Evolutionary conservation across 1,140 invertebrate genomes (phyloP), one percentile per base, ranked within the genome.

Genomic region (Drosophila persimilis): DNA sequence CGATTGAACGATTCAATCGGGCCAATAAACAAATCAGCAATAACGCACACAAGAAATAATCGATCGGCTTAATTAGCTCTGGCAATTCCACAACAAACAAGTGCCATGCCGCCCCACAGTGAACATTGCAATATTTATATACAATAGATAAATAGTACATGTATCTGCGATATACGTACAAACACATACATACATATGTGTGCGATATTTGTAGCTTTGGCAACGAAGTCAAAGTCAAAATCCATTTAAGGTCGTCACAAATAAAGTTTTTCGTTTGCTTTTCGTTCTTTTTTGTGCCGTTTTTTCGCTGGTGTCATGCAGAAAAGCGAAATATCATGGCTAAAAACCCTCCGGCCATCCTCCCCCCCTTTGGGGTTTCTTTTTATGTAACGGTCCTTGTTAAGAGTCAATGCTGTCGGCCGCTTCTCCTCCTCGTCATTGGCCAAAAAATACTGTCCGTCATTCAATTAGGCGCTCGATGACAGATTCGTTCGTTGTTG

Each of bases 311-410:
- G 46, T 64, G 78, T 77, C 78, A 75, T 69, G 73, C 20, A 35
- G 6, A 63, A 69, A 67, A 65, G 44, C n/a, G 17, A 71, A 70
- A 57, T 39, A 60, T 60, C 54, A 60, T 73, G 45, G 45, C 24
- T 57, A 53, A 57, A 55, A 57, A 63, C 17, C 31, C 31, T 31
- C 26, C 41, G 0, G n/a, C 39, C 53, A 13, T 54, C 22, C 13
- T 39, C 31, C 11, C 9, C 22, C 17, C 20, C 17, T 6, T 17
- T 11, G 3, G 22, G 11, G 47, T 29, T 50, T 53, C 52, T 72
- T 81, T 70, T 80, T 81, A 75, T 86, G 77, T 81, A 85, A 85
- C 81, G 81, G 81, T 85, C 73, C 73, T 80, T 77, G 55, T 63
- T 62, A 69, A 39, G 62, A 83, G 57, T 59, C 62, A 22, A 47